Evolutionary conservation across 1,140 invertebrate genomes (phyloP).

Genomic region (Zaprionus ghesquierei): DNA sequence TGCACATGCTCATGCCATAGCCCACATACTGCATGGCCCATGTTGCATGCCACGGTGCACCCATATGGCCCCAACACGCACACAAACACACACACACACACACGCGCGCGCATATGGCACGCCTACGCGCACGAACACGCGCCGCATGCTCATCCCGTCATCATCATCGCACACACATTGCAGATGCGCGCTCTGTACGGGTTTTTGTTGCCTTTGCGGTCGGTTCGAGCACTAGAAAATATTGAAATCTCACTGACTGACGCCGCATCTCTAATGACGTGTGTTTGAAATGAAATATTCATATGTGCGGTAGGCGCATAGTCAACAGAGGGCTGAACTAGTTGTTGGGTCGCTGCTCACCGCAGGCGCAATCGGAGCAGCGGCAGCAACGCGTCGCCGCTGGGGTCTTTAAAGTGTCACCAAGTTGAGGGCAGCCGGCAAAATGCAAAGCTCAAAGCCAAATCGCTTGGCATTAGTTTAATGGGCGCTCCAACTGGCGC

Average conservation of each 20-base stretch:
- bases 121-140: constrained; percentile 28
- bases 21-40: constrained; percentile 23
- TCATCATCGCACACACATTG: constrained; percentile 30
- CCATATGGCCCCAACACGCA: neutral
- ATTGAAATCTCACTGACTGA: constrained; percentile 77
- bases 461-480: constrained; percentile 75
- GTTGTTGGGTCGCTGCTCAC: neutral
- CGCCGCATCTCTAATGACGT: constrained; percentile 71
- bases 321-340: neutral
- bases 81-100: neutral
- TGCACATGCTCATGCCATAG: constrained; percentile 52
- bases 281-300: constrained; percentile 80
- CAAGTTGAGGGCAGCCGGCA: constrained; percentile 57
- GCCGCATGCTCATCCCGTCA: constrained; percentile 7
- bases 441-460: constrained; percentile 70
- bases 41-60: constrained; percentile 32
- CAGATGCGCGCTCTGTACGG: constrained; percentile 12
- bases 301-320: constrained; percentile 52
- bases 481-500: constrained; percentile 68
- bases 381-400: too few relatives aligned
- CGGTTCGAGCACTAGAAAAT: constrained; percentile 65
- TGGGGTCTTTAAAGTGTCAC: constrained; percentile 74
- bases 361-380: neutral
- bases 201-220: constrained; percentile 38
- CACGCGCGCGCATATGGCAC: constrained; percentile 10